Conservation (phyloP, 1,140 invertebrate genomes). For the Chionoecetes opilio region DNA sequence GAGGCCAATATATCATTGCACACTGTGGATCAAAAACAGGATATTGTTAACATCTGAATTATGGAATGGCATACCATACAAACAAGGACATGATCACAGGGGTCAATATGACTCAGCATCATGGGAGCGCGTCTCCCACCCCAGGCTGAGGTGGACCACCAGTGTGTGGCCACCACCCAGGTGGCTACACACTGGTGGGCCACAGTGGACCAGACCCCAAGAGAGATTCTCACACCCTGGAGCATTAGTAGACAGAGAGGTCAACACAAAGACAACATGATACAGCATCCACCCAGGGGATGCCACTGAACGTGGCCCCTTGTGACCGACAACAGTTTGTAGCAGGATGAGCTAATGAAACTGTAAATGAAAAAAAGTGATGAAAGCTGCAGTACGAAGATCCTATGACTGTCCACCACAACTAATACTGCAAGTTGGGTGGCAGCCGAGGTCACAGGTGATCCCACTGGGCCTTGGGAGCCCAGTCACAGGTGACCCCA, state of each 20-base stretch:
- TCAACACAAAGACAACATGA: slow-evolving; percentile 49
- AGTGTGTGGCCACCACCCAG: slow-evolving; percentile 61
- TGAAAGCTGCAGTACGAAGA: not conserved
- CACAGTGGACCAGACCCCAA: slow-evolving; percentile 66
- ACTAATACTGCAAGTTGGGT: slow-evolving; percentile 59
- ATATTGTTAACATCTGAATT: slow-evolving; percentile 78
- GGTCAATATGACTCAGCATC: slow-evolving; percentile 72
- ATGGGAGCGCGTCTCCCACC: slow-evolving; percentile 47
- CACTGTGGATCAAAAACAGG: slow-evolving; percentile 79
- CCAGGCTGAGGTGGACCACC: slow-evolving; percentile 63
- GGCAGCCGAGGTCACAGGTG: slow-evolving; percentile 59
- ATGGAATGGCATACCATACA: slow-evolving; percentile 79
- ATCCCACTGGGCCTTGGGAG: slow-evolving; percentile 54
- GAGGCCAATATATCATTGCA: slow-evolving; percentile 73
- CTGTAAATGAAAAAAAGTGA: slow-evolving; percentile 1
- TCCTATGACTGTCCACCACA: slow-evolving; percentile 38
- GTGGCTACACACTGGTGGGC: slow-evolving; percentile 63
- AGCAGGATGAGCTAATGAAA: slow-evolving; percentile 46
- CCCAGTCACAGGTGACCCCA: too few species aligned
- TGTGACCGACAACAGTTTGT: slow-evolving; percentile 38
- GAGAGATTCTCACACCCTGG: slow-evolving; percentile 6
- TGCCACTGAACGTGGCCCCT: slow-evolving; percentile 23
- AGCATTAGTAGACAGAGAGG: slow-evolving; percentile 55
- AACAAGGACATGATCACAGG: slow-evolving; percentile 77
- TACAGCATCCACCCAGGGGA: slow-evolving; percentile 53